Conservation (phyloP, 2,797 vertebrate genomes). For the Carapus acus region DNA sequence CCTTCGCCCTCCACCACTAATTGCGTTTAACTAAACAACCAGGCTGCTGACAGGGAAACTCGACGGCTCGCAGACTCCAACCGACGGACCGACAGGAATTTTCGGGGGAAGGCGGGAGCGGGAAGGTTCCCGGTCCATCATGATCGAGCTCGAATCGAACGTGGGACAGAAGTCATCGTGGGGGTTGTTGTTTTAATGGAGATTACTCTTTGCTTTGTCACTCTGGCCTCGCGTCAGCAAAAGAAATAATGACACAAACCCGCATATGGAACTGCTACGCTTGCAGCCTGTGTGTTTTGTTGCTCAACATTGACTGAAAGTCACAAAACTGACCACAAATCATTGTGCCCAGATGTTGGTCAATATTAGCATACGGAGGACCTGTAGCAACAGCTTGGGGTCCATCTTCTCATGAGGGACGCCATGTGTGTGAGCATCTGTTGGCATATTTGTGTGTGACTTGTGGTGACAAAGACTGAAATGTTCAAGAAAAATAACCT, state of each 20-base stretch:
- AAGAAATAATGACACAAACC: slow-evolving; percentile 25
- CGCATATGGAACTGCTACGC: slow-evolving; percentile 43
- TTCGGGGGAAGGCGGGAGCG: not conserved
- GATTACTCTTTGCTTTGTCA: slow-evolving; percentile 38
- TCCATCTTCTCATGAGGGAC: slow-evolving; percentile 1
- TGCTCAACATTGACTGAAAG: slow-evolving; percentile 62
- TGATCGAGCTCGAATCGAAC: slow-evolving; percentile 12
- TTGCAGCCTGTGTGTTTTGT: slow-evolving; percentile 45
- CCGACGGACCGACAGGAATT: not conserved
- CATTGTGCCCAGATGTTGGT: slow-evolving; percentile 32
- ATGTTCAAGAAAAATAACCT: too few species aligned
- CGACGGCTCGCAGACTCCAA: not conserved
- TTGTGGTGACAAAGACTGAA: slow-evolving; percentile 2
- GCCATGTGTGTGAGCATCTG: not conserved
- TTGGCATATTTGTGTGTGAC: slow-evolving; percentile 12
- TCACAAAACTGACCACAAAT: slow-evolving; percentile 48
- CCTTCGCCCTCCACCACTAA: not conserved
- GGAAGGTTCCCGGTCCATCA: not conserved
- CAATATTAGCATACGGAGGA: slow-evolving; percentile 40
- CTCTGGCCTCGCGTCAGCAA: slow-evolving; percentile 30
- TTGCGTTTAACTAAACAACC: not conserved
- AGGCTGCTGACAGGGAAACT: not conserved
- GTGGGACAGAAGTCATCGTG: slow-evolving; percentile 23
- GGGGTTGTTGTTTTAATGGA: slow-evolving; percentile 34
- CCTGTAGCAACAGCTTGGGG: slow-evolving; percentile 13